These are phyloP conservation scores for Buceros bicornis DNA, from an alignment of 2,797 vertebrate species.

Conservation along the genomic window DNA sequence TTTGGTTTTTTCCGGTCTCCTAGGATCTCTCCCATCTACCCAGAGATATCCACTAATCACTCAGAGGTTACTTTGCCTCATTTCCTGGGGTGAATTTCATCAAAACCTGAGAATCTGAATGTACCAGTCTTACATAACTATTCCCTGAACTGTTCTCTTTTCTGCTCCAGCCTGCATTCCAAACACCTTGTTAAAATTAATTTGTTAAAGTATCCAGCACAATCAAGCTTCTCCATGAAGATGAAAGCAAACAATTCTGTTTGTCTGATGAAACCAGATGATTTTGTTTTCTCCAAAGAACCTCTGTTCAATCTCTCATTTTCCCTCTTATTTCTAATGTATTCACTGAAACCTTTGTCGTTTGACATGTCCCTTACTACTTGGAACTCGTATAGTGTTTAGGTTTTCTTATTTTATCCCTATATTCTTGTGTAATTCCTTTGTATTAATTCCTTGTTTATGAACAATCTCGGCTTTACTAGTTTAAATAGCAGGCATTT, in stretches of 20 bases:
- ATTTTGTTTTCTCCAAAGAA: neutral
- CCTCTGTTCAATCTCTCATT: neutral
- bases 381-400: neutral
- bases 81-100: neutral
- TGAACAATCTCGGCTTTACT: neutral
- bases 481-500: neutral
- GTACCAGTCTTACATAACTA: neutral
- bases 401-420: neutral
- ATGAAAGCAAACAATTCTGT: neutral
- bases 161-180: neutral
- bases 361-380: neutral
- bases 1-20: neutral
- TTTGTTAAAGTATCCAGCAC: neutral
- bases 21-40: neutral
- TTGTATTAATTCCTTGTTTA: neutral
- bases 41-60: neutral
- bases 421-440: neutral
- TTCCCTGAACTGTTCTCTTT: neutral
- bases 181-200: conserved; percentile 19
- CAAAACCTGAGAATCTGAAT: neutral
- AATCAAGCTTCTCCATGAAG: neutral
- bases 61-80: neutral
- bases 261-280: neutral
- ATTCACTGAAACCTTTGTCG: neutral
- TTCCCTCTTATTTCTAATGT: neutral